Evolutionary conservation across 2,888 invertebrate species (phyloP), one percentile per base, ranked within the genome.

Genomic region (Himalopsyche anomala): DNA sequence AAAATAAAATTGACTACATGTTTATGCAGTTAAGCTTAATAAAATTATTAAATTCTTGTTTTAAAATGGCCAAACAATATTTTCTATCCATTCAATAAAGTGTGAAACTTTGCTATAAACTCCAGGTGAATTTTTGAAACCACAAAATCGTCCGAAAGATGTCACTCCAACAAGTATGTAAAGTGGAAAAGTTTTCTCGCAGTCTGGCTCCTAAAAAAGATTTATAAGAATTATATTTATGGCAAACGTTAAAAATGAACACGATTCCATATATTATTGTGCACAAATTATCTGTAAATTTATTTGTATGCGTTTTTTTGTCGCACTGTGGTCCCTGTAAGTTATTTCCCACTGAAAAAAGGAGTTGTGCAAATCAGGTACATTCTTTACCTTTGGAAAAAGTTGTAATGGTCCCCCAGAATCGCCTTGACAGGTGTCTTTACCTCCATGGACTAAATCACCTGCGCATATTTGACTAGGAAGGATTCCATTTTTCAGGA

Each of bases 131-230:
- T 92, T 92, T 86, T 91, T 92, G 80, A 92, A 91, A 0, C 93
- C 94, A 88, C 94, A 94, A 88, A 93, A 92, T 79, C 93, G 91
- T 0, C 94, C 94, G 89, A 94, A 94, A 0, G 94, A 94, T 0
- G 94, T 94, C 55, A 94, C 91, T 0, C 93, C 94, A 0, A 94
- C 91, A 11, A 94, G 90, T 79, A 90, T 92, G 84, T 93, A 92
- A 4, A 94, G 89, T 12, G 93, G 93, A 89, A 93, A 93, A 3
- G 85, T 84, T 17, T 81, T 84, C 9, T 80, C 83, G 69, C 88
- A 88, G 82, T 88, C 87, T 8, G 82, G 83, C 54, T 87, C 55
- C 88, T 88, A 82, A 62, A 88, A 88, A 45, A 45, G 2, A 45
- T 45, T 45, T 45, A 45, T 2, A 45, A 45, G 8, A 45, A 45